phyloP scores from a whole-genome alignment of 1,140 invertebrate species.

The Meteorus sp. region DNA sequence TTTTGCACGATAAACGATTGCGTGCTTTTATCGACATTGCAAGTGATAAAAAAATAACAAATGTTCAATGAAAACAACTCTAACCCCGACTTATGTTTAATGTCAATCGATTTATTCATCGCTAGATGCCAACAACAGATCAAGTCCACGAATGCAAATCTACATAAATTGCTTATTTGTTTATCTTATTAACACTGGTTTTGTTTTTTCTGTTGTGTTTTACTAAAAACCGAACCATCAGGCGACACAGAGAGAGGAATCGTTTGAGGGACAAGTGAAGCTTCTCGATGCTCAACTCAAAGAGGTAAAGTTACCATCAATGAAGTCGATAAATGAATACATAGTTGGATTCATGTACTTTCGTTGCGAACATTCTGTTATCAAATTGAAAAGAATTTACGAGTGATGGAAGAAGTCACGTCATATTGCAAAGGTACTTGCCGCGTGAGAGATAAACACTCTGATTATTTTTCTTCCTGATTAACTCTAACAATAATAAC shows the following conservation, averaged over 20 bases:
- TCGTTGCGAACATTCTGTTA: too few relatives aligned
- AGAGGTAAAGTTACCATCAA: constrained; percentile 74
- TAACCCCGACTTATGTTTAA: constrained; percentile 4
- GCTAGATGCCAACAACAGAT: neutral
- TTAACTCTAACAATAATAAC: too few relatives aligned
- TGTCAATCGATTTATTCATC: too few relatives aligned
- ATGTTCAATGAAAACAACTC: neutral
- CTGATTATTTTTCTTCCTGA: too few relatives aligned
- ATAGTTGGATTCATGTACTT: too few relatives aligned
- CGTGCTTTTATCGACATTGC: constrained; percentile 28
- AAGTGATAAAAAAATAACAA: constrained; percentile 17
- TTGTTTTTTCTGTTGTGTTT: constrained; percentile 42
- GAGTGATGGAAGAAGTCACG: too few relatives aligned
- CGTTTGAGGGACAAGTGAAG: constrained; percentile 92
- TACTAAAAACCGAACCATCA: constrained; percentile 62
- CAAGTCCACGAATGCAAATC: neutral
- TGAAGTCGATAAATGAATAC: too few relatives aligned
- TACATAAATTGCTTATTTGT: neutral
- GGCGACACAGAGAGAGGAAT: constrained; percentile 96
- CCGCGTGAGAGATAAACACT: too few relatives aligned
- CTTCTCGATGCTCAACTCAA: constrained; percentile 88
- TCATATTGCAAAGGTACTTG: too few relatives aligned
- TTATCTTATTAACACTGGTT: constrained; percentile 40
- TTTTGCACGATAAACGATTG: constrained; percentile 37
- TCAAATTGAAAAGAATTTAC: too few relatives aligned